phyloP scores from a whole-genome alignment of 1,140 invertebrate genomes.

The Oreohelix idahoensis region DNA sequence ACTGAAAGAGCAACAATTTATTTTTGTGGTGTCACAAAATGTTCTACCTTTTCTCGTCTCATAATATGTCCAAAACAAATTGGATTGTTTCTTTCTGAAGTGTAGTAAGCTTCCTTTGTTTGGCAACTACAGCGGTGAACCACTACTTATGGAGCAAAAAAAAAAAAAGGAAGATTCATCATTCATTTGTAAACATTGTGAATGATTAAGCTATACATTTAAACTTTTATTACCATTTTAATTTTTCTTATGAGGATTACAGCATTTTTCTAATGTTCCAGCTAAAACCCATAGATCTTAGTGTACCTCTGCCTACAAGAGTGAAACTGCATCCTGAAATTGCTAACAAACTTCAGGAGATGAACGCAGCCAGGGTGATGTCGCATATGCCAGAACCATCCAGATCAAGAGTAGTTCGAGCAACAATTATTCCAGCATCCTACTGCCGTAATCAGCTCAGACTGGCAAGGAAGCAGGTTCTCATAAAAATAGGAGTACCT shows the following conservation, averaged over 20 bases:
- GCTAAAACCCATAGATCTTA: constrained; percentile 28
- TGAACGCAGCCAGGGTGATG: neutral
- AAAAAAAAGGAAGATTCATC: no score
- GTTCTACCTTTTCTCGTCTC: no score
- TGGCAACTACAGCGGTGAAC: no score
- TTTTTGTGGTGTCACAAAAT: no score
- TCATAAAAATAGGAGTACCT: neutral
- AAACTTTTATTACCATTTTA: neutral
- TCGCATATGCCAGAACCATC: neutral
- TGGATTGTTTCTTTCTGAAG: no score
- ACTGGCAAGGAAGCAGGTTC: neutral
- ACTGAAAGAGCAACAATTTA: no score
- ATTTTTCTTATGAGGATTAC: no score
- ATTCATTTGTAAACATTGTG: no score
- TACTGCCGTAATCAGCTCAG: neutral
- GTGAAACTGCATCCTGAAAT: neutral
- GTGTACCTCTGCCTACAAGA: constrained; percentile 2
- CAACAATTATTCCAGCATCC: neutral
- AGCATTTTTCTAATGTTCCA: neutral
- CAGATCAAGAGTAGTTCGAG: neutral
- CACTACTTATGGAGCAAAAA: no score
- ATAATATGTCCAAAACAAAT: no score
- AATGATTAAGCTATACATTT: neutral
- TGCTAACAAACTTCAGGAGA: neutral
- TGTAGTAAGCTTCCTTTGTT: no score